Conservation (phyloP, 2,888 invertebrate species). For the Agonopterix arenella region DNA sequence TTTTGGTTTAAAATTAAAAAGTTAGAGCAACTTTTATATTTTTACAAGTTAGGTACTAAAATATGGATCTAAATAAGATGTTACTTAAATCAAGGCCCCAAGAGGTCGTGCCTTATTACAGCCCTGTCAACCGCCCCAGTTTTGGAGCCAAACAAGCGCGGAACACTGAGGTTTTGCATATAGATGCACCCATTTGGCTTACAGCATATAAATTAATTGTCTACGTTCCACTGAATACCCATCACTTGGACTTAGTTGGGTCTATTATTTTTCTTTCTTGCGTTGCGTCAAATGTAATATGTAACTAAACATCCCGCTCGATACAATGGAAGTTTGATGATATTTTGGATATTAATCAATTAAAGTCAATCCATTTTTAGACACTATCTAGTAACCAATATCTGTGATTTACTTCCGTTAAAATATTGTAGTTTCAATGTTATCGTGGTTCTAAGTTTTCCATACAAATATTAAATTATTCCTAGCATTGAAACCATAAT, state of each 20-base stretch:
- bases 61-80: neutral
- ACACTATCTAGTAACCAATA: too few relatives aligned
- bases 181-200: constrained; percentile 71
- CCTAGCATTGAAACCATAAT: too few relatives aligned
- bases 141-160: constrained; percentile 62
- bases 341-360: too few relatives aligned
- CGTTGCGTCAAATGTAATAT: neutral
- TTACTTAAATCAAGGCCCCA: neutral
- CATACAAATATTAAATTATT: too few relatives aligned
- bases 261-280: constrained; percentile 25
- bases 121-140: constrained; percentile 31
- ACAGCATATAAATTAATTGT: constrained; percentile 70
- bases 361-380: too few relatives aligned
- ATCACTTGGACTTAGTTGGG: constrained; percentile 35
- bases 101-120: neutral
- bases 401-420: too few relatives aligned
- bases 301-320: too few relatives aligned
- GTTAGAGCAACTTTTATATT: too few relatives aligned
- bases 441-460: too few relatives aligned
- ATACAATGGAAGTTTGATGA: too few relatives aligned
- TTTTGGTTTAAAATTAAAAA: too few relatives aligned
- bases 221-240: constrained; percentile 54
- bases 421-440: too few relatives aligned
- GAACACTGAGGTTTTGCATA: constrained; percentile 68
- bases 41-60: neutral